Base-by-base conservation (phyloP, 2,797 vertebrate species). In the Cetoscarus ocellatus region DNA sequence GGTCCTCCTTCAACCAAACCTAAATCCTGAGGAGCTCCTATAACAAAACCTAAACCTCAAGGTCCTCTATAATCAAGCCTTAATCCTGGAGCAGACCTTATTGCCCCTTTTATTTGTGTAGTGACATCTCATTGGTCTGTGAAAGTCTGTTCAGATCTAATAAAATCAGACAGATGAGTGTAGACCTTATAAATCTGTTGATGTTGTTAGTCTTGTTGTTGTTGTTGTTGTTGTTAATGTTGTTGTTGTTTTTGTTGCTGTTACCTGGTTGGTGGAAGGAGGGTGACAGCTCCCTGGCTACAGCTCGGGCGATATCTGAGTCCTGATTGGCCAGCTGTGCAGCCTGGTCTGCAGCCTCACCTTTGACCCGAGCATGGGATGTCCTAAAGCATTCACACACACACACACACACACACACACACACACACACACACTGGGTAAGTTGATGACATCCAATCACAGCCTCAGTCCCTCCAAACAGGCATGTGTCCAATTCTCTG, bases 241-340 rank as follows among this genome's bases (percentile, higher is more conserved):
- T 36, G 3, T 3, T 56, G 18, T 14, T 67, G 50, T 6, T 39
- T 12, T 10, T 6, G 42, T 34, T 60, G 54, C 14, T 1, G 40
- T 51, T 84, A 92, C 90, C 90, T 96, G 98, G 98, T 84, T 99
- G 98, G 85, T 98, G 96, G 94, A 99, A 99, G 88, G 91, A 94
- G 0, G 98, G 97, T 1, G 97, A 96, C 61, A 99, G 95, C 75
- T 99, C 97, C 91, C 95, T 94, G 87, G 98, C 97, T 75, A 98
- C 96, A 0, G 95, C 90, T 91, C 98, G 95, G 54, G 97, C 97
- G 15, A 97, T 94, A 75, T 98, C 96, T 2, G 96, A 95, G 76
- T 98, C 97, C 90, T 98, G 97, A 83, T 89, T 92, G 75, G 97
- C 96, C 19, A 96, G 94, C 45, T 95, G 95, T 0, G 95, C 95